Conservation (phyloP, 2,113 vertebrate species). For the Chelonoidis abingdonii region DNA sequence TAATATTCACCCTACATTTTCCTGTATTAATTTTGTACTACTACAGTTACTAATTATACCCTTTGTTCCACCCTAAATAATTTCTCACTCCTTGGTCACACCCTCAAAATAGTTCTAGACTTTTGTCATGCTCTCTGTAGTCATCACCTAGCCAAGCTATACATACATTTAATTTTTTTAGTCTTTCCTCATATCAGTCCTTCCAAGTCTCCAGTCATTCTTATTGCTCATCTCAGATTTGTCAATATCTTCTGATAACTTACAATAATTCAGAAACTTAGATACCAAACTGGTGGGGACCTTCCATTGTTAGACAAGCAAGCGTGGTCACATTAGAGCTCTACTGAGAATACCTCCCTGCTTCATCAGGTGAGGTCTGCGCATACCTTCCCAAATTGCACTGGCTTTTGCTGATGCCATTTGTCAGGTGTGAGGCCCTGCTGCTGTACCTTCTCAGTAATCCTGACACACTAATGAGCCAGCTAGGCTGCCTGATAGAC, state of each 20-base stretch:
- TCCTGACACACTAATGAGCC: background rate
- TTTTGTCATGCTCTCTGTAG: background rate
- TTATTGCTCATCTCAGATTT: background rate
- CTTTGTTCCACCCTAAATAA: background rate
- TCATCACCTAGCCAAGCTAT: background rate
- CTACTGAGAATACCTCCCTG: background rate
- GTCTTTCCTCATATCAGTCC: background rate
- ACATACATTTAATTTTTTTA: background rate
- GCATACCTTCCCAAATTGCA: background rate
- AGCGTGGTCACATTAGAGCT: background rate
- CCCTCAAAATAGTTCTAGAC: conserved; percentile 2
- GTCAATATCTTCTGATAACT: background rate
- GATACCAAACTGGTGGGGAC: background rate
- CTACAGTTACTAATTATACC: background rate
- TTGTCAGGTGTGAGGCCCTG: background rate
- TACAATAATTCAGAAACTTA: background rate
- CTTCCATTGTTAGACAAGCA: background rate
- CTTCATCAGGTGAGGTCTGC: background rate
- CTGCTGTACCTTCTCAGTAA: background rate
- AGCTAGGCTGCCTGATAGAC: background rate
- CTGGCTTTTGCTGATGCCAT: background rate
- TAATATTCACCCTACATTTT: background rate
- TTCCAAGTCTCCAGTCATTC: background rate
- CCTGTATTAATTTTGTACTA: background rate
- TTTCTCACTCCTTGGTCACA: background rate